A percentile compares a stretch with the other conserved stretches of the same genome.
Conservation (phyloP, 2,888 invertebrate genomes). For the Lithophane leautieri region DNA sequence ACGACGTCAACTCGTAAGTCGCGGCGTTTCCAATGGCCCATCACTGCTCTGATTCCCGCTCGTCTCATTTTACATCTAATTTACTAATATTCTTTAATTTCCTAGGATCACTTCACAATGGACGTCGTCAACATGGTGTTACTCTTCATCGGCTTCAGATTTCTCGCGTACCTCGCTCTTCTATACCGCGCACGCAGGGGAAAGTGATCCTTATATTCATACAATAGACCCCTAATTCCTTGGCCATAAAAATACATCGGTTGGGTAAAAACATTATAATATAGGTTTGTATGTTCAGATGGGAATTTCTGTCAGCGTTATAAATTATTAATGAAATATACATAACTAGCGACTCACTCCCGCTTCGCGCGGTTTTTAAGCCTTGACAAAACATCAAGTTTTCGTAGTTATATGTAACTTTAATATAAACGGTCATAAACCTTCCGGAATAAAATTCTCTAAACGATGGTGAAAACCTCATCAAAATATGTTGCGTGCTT, state of each 20-base stretch:
- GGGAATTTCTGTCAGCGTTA: neutral
- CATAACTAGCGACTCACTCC: too few relatives aligned
- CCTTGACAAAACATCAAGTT: too few relatives aligned
- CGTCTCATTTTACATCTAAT: too few relatives aligned
- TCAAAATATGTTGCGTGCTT: too few relatives aligned
- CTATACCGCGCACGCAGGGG: slow-evolving; percentile 92
- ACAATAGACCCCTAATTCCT: neutral
- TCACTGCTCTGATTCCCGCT: too few relatives aligned
- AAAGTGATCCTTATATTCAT: slow-evolving; percentile 78
- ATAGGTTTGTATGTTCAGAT: slow-evolving; percentile 3
- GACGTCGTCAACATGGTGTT: slow-evolving; percentile 93
- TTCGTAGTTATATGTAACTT: too few relatives aligned
- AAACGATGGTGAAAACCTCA: too few relatives aligned
- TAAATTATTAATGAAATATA: neutral
- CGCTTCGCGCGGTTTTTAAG: too few relatives aligned
- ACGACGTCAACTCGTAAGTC: too few relatives aligned
- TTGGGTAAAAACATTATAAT: slow-evolving; percentile 2
- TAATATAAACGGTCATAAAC: too few relatives aligned
- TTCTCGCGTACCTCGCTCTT: slow-evolving; percentile 94
- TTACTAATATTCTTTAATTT: slow-evolving; percentile 50
- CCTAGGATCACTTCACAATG: slow-evolving; percentile 92
- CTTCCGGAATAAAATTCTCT: too few relatives aligned
- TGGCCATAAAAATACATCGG: slow-evolving; percentile 9
- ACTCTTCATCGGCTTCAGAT: slow-evolving; percentile 93
- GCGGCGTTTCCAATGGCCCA: too few relatives aligned